These are phyloP conservation scores for Aphis craccivora DNA, from an alignment of 1,140 invertebrate species.

Conservation along the genomic window DNA sequence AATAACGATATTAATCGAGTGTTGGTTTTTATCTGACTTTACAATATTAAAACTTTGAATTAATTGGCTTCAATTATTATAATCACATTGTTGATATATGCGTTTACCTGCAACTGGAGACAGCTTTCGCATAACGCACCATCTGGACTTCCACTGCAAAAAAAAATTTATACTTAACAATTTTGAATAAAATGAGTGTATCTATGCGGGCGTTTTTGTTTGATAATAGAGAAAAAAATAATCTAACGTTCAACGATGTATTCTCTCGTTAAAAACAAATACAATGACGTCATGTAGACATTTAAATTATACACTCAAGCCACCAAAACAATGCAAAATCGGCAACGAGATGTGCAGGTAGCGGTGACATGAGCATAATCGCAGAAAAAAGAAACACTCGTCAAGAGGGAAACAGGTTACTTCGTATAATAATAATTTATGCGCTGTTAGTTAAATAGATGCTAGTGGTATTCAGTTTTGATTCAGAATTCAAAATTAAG, in stretches of 20 bases:
- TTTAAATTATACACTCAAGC: constrained; percentile 2
- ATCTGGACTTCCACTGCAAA: constrained; percentile 80
- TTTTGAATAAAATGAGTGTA: background rate
- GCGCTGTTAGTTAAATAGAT: background rate
- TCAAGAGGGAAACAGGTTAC: constrained; percentile 15
- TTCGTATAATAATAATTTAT: constrained; percentile 19
- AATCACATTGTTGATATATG: background rate
- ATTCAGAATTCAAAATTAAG: constrained; percentile 11
- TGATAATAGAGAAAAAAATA: background rate
- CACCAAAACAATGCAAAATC: constrained; percentile 15
- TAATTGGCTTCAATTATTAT: background rate
- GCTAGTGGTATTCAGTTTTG: background rate
- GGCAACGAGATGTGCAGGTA: background rate
- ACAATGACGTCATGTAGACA: background rate
- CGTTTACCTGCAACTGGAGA: constrained; percentile 81
- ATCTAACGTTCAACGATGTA: background rate
- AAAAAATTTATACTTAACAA: background rate
- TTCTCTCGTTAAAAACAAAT: constrained; percentile 27
- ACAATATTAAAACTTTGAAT: background rate
- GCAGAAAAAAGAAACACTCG: background rate
- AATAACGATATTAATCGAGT: background rate
- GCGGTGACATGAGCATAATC: constrained; percentile 10
- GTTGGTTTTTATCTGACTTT: background rate
- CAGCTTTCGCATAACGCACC: constrained; percentile 82
- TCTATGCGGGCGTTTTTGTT: constrained; percentile 13